These are phyloP conservation scores for Hestina assimilis DNA, from an alignment of 1,140 invertebrate species.

Conservation along the genomic window DNA sequence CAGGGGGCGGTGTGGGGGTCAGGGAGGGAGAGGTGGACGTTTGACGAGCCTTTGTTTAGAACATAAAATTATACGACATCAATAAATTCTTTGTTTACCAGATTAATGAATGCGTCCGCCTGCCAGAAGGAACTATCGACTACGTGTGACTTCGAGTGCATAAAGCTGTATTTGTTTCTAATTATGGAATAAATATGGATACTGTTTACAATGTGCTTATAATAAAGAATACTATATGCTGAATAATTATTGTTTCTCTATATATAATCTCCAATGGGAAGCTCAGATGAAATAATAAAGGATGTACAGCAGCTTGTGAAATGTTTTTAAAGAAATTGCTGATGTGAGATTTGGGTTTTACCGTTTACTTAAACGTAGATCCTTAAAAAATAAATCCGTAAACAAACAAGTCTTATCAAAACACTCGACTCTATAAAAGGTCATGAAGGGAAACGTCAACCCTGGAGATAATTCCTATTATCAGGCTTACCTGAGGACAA, in stretches of 20 bases:
- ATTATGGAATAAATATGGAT: neutral
- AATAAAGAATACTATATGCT: too few species aligned
- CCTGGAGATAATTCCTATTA: slow-evolving; percentile 71
- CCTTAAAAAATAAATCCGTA: slow-evolving; percentile 37
- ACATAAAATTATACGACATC: slow-evolving; percentile 76
- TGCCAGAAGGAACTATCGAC: slow-evolving; percentile 12
- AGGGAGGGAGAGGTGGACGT: slow-evolving; percentile 19
- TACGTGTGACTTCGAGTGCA: neutral
- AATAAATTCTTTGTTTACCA: slow-evolving; percentile 74
- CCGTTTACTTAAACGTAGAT: neutral
- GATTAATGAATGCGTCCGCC: slow-evolving; percentile 54
- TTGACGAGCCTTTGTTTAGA: slow-evolving; percentile 72
- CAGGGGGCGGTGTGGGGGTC: slow-evolving; percentile 13
- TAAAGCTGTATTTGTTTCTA: neutral
- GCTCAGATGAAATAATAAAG: neutral
- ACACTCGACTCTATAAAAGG: slow-evolving; percentile 65
- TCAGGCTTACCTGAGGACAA: slow-evolving; percentile 67
- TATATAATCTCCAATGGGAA: too few species aligned
- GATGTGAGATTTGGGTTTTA: neutral
- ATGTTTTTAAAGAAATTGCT: neutral
- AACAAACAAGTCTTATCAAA: slow-evolving; percentile 68
- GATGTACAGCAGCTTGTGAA: neutral
- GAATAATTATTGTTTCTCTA: too few species aligned
- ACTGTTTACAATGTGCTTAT: too few species aligned
- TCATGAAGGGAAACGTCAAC: slow-evolving; percentile 66